phyloP scores from a whole-genome alignment of 23 tunicate species.

The Oikopleura albicans region DNA sequence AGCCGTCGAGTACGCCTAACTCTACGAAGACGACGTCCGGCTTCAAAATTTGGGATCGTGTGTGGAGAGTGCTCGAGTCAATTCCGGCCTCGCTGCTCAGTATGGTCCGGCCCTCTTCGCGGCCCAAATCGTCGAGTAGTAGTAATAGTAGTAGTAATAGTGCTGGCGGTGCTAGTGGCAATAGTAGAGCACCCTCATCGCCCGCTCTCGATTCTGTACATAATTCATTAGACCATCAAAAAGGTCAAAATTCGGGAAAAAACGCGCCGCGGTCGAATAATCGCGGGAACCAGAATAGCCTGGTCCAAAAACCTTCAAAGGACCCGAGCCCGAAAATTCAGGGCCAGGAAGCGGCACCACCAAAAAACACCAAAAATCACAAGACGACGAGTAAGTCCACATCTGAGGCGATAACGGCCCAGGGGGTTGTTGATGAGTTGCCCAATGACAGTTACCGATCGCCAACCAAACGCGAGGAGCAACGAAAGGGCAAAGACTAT shows the following conservation, averaged over 20 bases:
- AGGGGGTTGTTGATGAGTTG: no score
- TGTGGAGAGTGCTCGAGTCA: background rate
- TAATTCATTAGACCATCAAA: no score
- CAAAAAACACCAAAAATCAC: background rate
- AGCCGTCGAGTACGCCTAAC: background rate
- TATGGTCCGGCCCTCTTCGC: no score
- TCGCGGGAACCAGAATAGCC: background rate
- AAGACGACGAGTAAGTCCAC: background rate
- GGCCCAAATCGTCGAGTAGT: background rate
- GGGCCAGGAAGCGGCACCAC: no score
- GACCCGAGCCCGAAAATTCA: background rate
- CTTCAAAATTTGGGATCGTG: background rate
- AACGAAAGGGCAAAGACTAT: background rate
- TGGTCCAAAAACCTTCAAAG: background rate
- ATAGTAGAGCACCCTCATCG: no score
- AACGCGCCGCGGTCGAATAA: background rate
- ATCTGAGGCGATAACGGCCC: no score
- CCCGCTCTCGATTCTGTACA: no score
- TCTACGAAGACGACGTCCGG: background rate
- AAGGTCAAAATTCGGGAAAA: background rate
- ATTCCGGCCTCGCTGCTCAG: background rate
- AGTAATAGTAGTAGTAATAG: background rate
- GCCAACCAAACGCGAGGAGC: background rate
- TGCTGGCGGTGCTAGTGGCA: background rate
- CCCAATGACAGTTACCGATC: no score